These are phyloP conservation scores for Boloria euphrosyne DNA, from an alignment of 2,888 invertebrate species.

Conservation along the genomic window DNA sequence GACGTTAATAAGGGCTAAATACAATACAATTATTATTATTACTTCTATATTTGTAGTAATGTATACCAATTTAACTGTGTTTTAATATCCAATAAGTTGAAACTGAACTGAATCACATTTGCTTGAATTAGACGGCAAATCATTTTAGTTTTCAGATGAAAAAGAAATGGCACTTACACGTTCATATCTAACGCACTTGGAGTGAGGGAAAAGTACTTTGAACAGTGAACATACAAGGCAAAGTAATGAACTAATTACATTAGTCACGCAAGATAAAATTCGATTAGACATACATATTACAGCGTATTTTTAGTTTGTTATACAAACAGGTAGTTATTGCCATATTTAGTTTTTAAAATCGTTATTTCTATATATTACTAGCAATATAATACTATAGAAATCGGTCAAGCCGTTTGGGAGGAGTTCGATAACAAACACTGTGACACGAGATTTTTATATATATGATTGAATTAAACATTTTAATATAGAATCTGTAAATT, in stretches of 20 bases:
- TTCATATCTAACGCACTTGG: constrained; percentile 62
- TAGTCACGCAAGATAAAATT: constrained; percentile 65
- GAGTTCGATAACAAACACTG: too few species aligned
- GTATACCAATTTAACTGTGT: too few species aligned
- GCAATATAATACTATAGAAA: too few species aligned
- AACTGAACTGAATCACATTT: too few species aligned
- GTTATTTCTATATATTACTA: not conserved
- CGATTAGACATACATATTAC: constrained; percentile 45
- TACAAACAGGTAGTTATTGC: not conserved
- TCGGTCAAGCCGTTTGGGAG: too few species aligned
- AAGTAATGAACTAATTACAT: constrained; percentile 80
- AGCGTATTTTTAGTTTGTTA: not conserved
- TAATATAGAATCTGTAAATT: not conserved
- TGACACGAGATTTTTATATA: too few species aligned
- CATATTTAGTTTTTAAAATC: not conserved
- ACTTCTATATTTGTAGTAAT: too few species aligned
- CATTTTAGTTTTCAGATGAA: constrained; percentile 36
- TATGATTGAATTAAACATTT: too few species aligned
- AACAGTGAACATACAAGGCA: constrained; percentile 54
- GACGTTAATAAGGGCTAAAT: too few species aligned
- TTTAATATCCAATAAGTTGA: too few species aligned
- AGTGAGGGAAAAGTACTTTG: constrained; percentile 54
- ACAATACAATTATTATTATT: too few species aligned
- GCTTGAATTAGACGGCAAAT: too few species aligned
- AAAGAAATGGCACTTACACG: constrained; percentile 62